Conservation (phyloP, 2,888 invertebrate species). For the Nasonia oneida region DNA sequence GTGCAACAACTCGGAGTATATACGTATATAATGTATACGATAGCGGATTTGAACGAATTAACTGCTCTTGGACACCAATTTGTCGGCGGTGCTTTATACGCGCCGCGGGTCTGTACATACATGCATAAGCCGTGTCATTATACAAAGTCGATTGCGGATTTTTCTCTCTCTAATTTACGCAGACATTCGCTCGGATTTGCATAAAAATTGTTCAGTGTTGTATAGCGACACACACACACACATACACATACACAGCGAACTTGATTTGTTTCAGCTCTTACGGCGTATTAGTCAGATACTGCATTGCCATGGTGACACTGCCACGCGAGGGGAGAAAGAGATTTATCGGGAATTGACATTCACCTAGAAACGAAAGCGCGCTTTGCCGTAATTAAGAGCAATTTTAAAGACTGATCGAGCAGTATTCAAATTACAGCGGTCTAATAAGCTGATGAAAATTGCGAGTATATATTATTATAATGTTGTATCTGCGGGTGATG, state of each 20-base stretch:
- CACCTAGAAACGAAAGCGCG: constrained; percentile 51
- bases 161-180: constrained; percentile 27
- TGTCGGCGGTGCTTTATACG: constrained; percentile 15
- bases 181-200: constrained; percentile 30
- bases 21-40: neutral
- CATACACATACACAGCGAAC: neutral
- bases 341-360: constrained; percentile 45
- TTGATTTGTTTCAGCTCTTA: constrained; percentile 5
- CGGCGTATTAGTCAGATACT: constrained; percentile 38
- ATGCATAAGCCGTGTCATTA: constrained; percentile 28
- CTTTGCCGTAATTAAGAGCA: constrained; percentile 32
- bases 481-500: no score
- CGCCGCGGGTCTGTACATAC: neutral
- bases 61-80: constrained; percentile 18
- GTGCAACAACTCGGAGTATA: neutral
- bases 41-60: neutral
- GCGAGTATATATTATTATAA: neutral
- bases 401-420: constrained; percentile 29
- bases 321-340: constrained; percentile 25
- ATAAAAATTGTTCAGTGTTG: constrained; percentile 49
- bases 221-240: neutral
- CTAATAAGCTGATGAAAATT: neutral
- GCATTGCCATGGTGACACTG: neutral
- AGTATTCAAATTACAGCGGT: neutral
- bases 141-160: constrained; percentile 11